A percentile compares a stretch with the other conserved stretches of the same genome.
phyloP scores from a whole-genome alignment of 2,888 invertebrate species.

The Aradus depressus region DNA sequence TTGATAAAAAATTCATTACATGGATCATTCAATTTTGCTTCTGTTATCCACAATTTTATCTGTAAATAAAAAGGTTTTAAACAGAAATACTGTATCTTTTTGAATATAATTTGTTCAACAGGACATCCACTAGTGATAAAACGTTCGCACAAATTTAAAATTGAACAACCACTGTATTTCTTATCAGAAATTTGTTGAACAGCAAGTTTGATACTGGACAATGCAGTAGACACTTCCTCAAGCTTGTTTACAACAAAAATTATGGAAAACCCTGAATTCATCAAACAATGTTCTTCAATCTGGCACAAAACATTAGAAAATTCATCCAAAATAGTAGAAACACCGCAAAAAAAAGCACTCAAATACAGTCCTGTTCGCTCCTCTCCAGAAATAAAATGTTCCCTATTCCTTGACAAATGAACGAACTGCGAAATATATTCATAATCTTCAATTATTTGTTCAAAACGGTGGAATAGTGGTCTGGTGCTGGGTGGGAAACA shows the following conservation, averaged over 20 bases:
- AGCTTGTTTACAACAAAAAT: conserved; percentile 10
- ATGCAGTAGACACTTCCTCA: not conserved
- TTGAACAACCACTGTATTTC: conserved; percentile 17
- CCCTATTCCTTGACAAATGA: not conserved
- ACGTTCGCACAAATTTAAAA: conserved; percentile 21
- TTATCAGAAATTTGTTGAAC: conserved; percentile 13
- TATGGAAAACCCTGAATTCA: conserved; percentile 8
- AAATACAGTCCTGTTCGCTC: conserved; percentile 15
- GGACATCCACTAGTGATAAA: conserved; percentile 8
- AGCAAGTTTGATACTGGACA: conserved; percentile 10
- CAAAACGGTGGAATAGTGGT: not conserved
- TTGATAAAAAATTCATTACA: conserved; percentile 20
- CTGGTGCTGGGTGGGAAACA: conserved; percentile 1
- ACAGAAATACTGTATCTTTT: conserved; percentile 16
- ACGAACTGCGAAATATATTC: not conserved
- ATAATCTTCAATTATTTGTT: conserved; percentile 7
- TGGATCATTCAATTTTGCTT: conserved; percentile 20
- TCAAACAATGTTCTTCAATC: conserved; percentile 13
- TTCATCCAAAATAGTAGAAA: conserved; percentile 3
- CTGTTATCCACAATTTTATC: conserved; percentile 16
- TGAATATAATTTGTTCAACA: conserved; percentile 8
- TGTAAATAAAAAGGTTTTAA: conserved; percentile 21
- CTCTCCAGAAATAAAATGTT: not conserved
- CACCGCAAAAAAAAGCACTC: conserved; percentile 18
- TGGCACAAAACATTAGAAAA: conserved; percentile 4